A percentile compares a stretch with the other conserved stretches of the same genome.
Evolutionary conservation across 2,113 vertebrate species (phyloP).

Genomic region (Passerina amoena): DNA sequence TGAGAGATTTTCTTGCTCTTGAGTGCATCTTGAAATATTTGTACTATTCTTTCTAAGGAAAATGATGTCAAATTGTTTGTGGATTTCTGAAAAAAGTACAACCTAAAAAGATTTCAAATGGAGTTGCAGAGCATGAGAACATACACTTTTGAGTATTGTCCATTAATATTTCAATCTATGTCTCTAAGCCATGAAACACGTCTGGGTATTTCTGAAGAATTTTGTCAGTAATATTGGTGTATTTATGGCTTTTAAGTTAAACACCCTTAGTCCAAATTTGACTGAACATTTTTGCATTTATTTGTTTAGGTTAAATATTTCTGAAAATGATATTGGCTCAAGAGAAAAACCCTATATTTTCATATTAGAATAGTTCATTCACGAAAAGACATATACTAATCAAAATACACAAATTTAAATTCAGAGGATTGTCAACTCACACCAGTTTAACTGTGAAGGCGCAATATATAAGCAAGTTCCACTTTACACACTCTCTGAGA

Average conservation of each 20-base stretch:
- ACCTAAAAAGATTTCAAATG: background rate
- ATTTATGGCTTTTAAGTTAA: background rate
- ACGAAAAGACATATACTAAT: background rate
- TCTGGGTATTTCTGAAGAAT: background rate
- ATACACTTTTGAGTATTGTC: background rate
- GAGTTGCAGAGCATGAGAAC: background rate
- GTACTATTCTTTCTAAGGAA: background rate
- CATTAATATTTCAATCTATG: background rate
- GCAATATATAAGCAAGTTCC: background rate
- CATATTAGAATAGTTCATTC: background rate
- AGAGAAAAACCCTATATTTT: background rate
- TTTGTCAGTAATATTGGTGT: background rate
- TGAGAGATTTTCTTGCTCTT: background rate
- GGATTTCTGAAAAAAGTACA: background rate
- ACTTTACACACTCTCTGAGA: background rate
- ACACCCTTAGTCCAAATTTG: background rate
- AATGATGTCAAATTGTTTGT: background rate
- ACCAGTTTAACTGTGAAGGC: background rate
- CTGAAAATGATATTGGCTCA: background rate
- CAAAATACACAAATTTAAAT: background rate
- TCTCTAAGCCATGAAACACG: background rate
- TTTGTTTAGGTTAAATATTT: background rate
- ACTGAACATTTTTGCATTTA: background rate
- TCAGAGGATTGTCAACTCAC: background rate
- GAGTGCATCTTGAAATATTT: background rate